Percentiles rank a stretch among this genome's conserved stretches.
phyloP scores from a whole-genome alignment of 2,113 vertebrate species.

The Catharus fuscescens region DNA sequence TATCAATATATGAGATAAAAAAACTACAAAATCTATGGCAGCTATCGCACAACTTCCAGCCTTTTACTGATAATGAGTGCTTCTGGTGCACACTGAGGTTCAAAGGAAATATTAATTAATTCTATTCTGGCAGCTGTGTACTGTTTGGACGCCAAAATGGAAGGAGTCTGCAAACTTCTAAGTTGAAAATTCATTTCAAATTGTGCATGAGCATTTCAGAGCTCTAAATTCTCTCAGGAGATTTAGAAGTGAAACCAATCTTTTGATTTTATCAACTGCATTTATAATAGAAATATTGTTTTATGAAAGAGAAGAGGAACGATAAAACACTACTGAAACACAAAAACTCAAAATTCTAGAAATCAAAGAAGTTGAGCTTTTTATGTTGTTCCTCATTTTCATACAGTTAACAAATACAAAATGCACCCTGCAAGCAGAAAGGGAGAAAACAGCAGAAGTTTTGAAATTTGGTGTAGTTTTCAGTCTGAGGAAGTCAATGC shows the following conservation, averaged over 20 bases:
- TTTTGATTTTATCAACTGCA: constrained; percentile 35
- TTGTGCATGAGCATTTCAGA: constrained; percentile 43
- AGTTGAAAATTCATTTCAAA: constrained; percentile 40
- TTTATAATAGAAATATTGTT: constrained; percentile 43
- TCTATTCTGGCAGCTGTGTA: constrained; percentile 51
- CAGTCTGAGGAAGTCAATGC: neutral
- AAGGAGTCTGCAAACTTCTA: constrained; percentile 27
- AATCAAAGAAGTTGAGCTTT: neutral
- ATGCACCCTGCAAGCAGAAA: neutral
- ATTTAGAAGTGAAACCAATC: constrained; percentile 56
- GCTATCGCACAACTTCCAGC: neutral
- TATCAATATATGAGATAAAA: neutral
- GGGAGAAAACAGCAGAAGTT: neutral
- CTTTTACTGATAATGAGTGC: neutral
- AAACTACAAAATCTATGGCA: neutral
- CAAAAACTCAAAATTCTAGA: neutral
- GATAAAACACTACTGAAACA: neutral
- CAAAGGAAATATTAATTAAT: constrained; percentile 55
- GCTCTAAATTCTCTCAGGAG: constrained; percentile 46
- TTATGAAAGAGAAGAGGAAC: neutral
- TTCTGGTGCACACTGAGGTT: neutral
- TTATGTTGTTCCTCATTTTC: neutral
- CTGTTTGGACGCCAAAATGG: constrained; percentile 20
- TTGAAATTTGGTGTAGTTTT: neutral
- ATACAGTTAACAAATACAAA: neutral